Evolutionary conservation across 1,140 invertebrate species (phyloP).

Genomic region (Hesperophylax magnus): DNA sequence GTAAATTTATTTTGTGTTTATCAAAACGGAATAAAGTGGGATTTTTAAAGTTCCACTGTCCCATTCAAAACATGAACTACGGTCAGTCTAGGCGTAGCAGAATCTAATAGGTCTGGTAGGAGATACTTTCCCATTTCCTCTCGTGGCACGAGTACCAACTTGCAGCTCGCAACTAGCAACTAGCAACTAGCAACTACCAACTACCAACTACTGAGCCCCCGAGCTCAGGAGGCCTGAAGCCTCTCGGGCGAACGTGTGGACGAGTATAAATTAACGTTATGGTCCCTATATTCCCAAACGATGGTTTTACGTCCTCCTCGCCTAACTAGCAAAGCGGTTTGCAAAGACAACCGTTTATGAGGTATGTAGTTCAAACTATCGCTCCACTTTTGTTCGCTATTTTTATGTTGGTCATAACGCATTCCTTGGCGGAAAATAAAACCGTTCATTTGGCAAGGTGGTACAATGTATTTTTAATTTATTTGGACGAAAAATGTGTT

Average conservation of each 20-base stretch:
- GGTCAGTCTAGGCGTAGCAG: background rate
- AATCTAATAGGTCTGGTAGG: background rate
- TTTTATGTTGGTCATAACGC: constrained; percentile 24
- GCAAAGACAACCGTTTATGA: constrained; percentile 31
- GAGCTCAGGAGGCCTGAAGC: background rate
- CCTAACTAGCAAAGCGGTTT: constrained; percentile 37
- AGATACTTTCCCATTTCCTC: background rate
- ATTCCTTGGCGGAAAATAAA: constrained; percentile 30
- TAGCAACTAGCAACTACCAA: background rate
- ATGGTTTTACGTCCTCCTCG: constrained; percentile 30
- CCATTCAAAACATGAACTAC: background rate
- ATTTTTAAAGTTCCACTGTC: background rate
- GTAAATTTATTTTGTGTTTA: too few relatives aligned
- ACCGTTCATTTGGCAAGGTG: constrained; percentile 26
- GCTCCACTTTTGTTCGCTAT: background rate
- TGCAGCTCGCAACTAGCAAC: background rate
- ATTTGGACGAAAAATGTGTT: constrained; percentile 1
- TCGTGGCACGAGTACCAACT: background rate
- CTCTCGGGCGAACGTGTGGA: constrained; percentile 8
- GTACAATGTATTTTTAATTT: constrained; percentile 15
- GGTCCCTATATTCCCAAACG: constrained; percentile 38
- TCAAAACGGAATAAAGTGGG: too few relatives aligned
- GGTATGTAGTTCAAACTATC: constrained; percentile 15
- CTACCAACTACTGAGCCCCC: background rate
- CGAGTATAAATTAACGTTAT: constrained; percentile 42